Percentiles rank a stretch among this genome's conserved stretches.
Conservation (phyloP, 1,140 invertebrate species). For the Holcopasites calliopsidis region DNA sequence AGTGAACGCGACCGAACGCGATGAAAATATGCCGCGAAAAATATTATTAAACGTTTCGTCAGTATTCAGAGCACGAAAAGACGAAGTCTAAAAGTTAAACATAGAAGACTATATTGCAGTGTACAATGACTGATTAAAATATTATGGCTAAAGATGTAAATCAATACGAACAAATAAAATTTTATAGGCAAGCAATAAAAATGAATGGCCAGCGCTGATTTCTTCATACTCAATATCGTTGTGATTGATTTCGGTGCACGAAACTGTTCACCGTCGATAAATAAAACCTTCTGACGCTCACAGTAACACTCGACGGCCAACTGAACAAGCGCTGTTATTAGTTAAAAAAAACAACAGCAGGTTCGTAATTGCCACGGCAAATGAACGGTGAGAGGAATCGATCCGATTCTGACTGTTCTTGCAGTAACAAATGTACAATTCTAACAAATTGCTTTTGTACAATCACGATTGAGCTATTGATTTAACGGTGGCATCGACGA, state of each 20-base stretch:
- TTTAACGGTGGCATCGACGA: slow-evolving; percentile 32
- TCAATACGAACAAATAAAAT: background rate
- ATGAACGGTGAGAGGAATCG: background rate
- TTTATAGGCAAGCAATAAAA: background rate
- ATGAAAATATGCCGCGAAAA: background rate
- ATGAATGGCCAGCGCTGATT: background rate
- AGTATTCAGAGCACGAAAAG: background rate
- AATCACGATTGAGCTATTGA: slow-evolving; percentile 59
- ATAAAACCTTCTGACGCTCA: background rate
- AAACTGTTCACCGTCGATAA: background rate
- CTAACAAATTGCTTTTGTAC: slow-evolving; percentile 39
- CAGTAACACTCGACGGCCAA: background rate
- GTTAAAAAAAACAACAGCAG: slow-evolving; percentile 2
- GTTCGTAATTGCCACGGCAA: slow-evolving; percentile 20
- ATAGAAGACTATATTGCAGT: no score
- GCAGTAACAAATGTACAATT: slow-evolving; percentile 23
- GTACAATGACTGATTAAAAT: no score
- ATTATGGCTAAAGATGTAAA: background rate
- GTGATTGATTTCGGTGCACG: background rate
- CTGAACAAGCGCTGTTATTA: background rate
- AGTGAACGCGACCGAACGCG: no score
- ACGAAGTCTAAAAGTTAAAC: no score
- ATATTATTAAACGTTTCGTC: background rate
- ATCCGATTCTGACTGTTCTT: background rate
- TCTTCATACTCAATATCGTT: background rate